Conservation (phyloP, 2,888 invertebrate genomes). For the Epinotia ramella region DNA sequence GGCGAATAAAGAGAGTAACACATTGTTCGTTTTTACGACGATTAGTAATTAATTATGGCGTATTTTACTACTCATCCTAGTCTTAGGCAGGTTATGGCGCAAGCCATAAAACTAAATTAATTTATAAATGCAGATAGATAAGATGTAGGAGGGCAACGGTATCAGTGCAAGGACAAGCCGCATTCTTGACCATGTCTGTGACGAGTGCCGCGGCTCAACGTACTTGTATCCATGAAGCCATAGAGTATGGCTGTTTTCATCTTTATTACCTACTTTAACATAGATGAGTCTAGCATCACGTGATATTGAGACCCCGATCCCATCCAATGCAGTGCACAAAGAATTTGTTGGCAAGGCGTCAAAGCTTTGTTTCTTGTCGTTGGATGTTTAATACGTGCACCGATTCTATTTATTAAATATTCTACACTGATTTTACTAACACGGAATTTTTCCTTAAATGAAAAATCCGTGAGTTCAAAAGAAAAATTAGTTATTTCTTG, state of each 20-base stretch:
- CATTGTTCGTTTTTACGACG: slow-evolving; percentile 32
- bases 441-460: too few relatives aligned
- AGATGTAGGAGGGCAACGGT: slow-evolving; percentile 30
- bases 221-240: slow-evolving; percentile 2
- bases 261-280: not conserved
- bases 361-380: too few relatives aligned
- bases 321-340: too few relatives aligned
- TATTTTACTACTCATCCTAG: slow-evolving; percentile 22
- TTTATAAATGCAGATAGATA: slow-evolving; percentile 29
- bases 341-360: too few relatives aligned
- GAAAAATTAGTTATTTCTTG: too few relatives aligned
- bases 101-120: slow-evolving; percentile 35
- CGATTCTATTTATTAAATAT: too few relatives aligned
- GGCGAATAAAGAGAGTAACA: not conserved
- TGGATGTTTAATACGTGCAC: too few relatives aligned
- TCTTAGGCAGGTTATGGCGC: slow-evolving; percentile 24
- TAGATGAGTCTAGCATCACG: not conserved
- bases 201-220: slow-evolving; percentile 11
- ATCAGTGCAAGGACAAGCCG: slow-evolving; percentile 37
- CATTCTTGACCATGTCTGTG: slow-evolving; percentile 32
- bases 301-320: too few relatives aligned
- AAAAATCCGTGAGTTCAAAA: too few relatives aligned
- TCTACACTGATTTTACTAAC: too few relatives aligned
- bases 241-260: not conserved
- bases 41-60: slow-evolving; percentile 35